Conservation (phyloP, 2,797 vertebrate species). For the Alectoris magna region DNA sequence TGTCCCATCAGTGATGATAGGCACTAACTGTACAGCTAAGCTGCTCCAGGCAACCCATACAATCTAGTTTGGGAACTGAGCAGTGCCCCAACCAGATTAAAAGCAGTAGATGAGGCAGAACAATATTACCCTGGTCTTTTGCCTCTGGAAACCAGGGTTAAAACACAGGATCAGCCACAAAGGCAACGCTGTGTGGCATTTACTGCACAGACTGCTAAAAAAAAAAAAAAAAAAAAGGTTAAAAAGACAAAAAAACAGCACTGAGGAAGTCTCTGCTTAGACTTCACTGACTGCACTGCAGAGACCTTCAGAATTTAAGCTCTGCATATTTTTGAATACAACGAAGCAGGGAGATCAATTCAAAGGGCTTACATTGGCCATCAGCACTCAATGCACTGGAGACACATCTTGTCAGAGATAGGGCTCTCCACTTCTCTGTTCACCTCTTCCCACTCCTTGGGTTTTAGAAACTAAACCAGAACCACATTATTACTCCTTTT, state of each 20-base stretch:
- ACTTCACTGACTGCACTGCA: background rate
- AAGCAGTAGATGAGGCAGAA: background rate
- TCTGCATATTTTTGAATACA: background rate
- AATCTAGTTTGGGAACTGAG: accelerated
- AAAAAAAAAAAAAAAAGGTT: background rate
- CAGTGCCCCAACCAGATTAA: background rate
- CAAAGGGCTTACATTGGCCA: background rate
- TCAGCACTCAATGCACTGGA: background rate
- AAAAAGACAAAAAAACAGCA: background rate
- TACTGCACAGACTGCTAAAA: background rate
- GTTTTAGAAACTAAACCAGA: background rate
- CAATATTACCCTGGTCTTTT: background rate
- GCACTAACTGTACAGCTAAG: background rate
- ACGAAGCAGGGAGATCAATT: background rate
- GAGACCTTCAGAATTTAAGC: background rate
- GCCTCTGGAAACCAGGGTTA: background rate
- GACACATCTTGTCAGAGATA: background rate
- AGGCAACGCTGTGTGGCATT: background rate
- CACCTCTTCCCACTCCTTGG: background rate
- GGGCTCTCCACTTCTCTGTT: background rate
- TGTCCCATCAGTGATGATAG: accelerated
- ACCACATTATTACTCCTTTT: background rate
- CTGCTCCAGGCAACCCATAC: background rate
- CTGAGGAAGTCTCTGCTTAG: background rate
- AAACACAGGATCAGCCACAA: background rate